Evolutionary conservation across 2,113 vertebrate genomes (phyloP).

Genomic region (Bucco capensis): DNA sequence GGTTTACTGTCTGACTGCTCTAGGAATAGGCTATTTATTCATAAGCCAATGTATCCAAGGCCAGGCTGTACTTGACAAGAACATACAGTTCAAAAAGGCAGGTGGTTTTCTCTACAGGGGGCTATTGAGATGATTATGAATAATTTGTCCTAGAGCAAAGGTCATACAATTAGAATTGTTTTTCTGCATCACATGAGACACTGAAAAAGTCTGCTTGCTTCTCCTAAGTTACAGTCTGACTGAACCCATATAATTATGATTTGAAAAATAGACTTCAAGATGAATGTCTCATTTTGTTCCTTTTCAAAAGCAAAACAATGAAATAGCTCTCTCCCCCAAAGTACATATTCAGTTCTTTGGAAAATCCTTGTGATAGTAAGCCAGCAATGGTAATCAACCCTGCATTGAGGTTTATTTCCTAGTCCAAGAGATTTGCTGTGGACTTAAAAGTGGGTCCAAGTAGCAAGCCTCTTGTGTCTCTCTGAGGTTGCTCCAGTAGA

Average conservation of each 20-base stretch:
- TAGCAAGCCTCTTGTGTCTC: not conserved
- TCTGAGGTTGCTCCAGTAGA: constrained; percentile 1
- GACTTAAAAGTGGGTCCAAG: not conserved
- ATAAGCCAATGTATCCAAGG: not conserved
- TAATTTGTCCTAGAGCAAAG: not conserved
- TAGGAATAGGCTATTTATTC: not conserved
- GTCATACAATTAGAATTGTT: not conserved
- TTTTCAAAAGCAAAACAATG: not conserved
- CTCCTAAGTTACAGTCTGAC: not conserved
- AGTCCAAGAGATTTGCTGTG: not conserved
- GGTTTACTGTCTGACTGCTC: not conserved
- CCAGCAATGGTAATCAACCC: not conserved
- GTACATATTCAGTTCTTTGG: not conserved
- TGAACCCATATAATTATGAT: not conserved
- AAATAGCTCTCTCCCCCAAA: not conserved
- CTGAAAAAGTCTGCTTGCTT: not conserved
- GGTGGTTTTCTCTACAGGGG: not conserved
- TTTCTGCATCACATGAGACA: not conserved
- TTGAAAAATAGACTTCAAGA: not conserved
- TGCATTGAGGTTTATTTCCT: not conserved
- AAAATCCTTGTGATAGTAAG: not conserved
- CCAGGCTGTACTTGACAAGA: not conserved
- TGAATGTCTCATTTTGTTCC: not conserved
- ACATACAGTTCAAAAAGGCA: not conserved
- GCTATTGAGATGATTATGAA: not conserved